These are phyloP conservation scores for Gymnocheta viridis DNA, from an alignment of 2,888 invertebrate genomes.

Conservation along the genomic window DNA sequence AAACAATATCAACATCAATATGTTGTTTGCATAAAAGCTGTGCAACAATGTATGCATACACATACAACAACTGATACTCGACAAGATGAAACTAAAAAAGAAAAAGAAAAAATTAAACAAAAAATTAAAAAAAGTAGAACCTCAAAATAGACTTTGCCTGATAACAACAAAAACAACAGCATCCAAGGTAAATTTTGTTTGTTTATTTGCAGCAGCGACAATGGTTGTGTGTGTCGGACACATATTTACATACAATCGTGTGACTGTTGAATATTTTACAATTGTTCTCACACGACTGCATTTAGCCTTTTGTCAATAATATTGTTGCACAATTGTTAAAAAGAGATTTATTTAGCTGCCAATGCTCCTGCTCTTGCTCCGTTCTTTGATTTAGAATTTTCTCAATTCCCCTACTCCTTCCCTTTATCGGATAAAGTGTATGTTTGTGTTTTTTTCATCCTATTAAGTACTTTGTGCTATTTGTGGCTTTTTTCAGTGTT, in stretches of 20 bases:
- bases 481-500: conserved; percentile 57
- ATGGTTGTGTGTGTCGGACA: not conserved
- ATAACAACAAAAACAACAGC: conserved; percentile 49
- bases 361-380: not conserved
- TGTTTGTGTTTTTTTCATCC: conserved; percentile 28
- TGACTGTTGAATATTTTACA: conserved; percentile 57
- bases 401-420: not conserved
- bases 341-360: conserved; percentile 59
- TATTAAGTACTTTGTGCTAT: conserved; percentile 66
- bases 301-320: conserved; percentile 71
- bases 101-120: not conserved
- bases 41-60: conserved; percentile 59
- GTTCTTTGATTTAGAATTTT: conserved; percentile 2
- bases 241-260: conserved; percentile 18
- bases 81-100: not conserved
- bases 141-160: conserved; percentile 66
- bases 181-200: conserved; percentile 51
- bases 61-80: conserved; percentile 10
- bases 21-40: conserved; percentile 70
- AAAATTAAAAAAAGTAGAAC: conserved; percentile 33
- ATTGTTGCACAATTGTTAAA: conserved; percentile 69
- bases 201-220: conserved; percentile 56
- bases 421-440: not conserved
- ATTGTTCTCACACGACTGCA: conserved; percentile 70
- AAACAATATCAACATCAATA: conserved; percentile 70